Conservation (phyloP, 2,113 vertebrate species). For the Silurus glanis region DNA sequence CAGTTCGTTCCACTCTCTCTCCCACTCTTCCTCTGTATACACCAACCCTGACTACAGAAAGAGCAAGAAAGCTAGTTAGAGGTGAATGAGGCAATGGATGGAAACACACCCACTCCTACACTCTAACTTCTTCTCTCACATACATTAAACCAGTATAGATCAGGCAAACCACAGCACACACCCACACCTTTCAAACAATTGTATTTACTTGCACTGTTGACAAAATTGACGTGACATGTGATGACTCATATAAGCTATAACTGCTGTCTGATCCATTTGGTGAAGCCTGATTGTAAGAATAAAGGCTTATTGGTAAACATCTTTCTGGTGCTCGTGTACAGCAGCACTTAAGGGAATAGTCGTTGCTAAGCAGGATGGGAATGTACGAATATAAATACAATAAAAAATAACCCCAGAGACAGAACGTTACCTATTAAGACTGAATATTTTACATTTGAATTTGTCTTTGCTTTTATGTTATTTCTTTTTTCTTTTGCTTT, state of each 20-base stretch:
- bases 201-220: conserved; percentile 8
- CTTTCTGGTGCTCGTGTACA: neutral
- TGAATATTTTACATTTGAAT: neutral
- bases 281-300: neutral
- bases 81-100: conserved; percentile 21
- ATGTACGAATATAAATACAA: neutral
- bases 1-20: conserved; percentile 94
- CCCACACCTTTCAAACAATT: conserved; percentile 30
- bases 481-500: neutral
- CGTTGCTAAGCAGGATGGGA: neutral
- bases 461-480: neutral
- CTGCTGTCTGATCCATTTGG: neutral
- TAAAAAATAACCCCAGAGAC: neutral
- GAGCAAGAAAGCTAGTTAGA: conserved; percentile 22
- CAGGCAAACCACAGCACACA: conserved; percentile 25
- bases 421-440: neutral
- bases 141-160: conserved; percentile 25
- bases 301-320: neutral
- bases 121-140: neutral
- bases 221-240: neutral
- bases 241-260: neutral
- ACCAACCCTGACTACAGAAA: conserved; percentile 87
- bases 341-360: neutral
- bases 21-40: conserved; percentile 97
- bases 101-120: conserved; percentile 33